Percentiles rank a stretch among this genome's conserved stretches.
Evolutionary conservation across 2,797 vertebrate genomes (phyloP).

Genomic region (Anas georgica): DNA sequence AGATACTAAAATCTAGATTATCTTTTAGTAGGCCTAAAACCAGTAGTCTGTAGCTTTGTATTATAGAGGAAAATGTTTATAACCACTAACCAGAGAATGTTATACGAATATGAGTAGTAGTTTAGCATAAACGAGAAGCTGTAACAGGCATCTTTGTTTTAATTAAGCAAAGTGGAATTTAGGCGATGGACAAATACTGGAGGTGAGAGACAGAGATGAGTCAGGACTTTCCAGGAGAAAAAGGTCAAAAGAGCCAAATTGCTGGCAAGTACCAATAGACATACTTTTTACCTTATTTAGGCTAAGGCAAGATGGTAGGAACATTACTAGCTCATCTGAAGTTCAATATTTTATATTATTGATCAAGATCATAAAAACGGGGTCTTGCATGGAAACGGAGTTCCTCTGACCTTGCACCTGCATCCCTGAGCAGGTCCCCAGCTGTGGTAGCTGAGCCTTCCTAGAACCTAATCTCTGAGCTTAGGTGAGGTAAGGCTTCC

Average conservation of each 20-base stretch:
- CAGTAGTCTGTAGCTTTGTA: not conserved
- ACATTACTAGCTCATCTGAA: not conserved
- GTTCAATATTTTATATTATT: not conserved
- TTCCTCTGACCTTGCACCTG: not conserved
- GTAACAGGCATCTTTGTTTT: not conserved
- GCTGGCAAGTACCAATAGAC: not conserved
- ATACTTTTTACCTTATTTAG: not conserved
- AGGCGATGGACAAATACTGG: not conserved
- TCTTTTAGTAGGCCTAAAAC: not conserved
- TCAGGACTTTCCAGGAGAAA: not conserved
- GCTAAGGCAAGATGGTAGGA: not conserved
- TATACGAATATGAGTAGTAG: not conserved
- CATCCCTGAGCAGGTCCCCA: not conserved
- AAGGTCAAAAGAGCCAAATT: not conserved
- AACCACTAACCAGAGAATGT: not conserved
- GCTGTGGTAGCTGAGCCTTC: not conserved
- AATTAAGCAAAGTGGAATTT: not conserved
- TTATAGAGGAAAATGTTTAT: not conserved
- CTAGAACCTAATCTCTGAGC: not conserved
- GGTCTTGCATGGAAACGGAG: not conserved
- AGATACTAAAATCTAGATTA: not conserved
- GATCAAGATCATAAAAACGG: not conserved
- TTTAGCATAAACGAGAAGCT: not conserved
- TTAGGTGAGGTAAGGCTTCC: not conserved
- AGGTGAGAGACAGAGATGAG: not conserved